phyloP scores from a whole-genome alignment of 2,113 vertebrate species.

The Xiphorhynchus elegans region DNA sequence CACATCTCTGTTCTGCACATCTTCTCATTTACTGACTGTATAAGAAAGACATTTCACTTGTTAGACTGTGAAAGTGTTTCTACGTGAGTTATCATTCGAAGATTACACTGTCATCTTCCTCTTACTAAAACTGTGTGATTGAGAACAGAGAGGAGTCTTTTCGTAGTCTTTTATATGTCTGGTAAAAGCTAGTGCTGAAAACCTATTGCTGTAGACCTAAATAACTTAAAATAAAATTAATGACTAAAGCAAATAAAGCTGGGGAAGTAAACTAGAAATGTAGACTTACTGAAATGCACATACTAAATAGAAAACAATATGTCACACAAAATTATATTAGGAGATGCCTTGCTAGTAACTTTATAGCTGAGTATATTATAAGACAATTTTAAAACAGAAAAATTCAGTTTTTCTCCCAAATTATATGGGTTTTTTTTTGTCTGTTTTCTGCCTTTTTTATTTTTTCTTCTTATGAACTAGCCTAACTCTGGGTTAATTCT shows the following conservation, averaged over 20 bases:
- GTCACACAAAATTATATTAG: not conserved
- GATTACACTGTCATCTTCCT: slow-evolving; percentile 22
- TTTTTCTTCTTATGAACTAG: not conserved
- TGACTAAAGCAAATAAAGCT: not conserved
- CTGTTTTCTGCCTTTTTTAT: no score
- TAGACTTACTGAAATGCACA: not conserved
- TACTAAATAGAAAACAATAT: not conserved
- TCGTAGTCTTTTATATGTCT: not conserved
- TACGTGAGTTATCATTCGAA: slow-evolving; percentile 23
- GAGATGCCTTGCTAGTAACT: not conserved
- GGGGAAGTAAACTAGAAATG: not conserved
- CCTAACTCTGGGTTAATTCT: not conserved
- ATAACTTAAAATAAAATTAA: slow-evolving; percentile 3
- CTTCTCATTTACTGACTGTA: not conserved
- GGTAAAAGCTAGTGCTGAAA: not conserved
- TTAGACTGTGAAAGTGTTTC: slow-evolving; percentile 4
- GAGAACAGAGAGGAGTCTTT: not conserved
- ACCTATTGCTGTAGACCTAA: not conserved
- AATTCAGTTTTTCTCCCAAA: not conserved
- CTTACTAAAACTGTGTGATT: slow-evolving; percentile 8
- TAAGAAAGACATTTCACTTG: slow-evolving; percentile 12
- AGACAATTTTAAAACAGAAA: not conserved
- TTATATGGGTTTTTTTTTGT: not conserved
- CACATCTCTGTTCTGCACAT: not conserved
- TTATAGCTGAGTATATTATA: not conserved